phyloP scores from a whole-genome alignment of 2,797 vertebrate genomes.

The Pseudochaenichthys georgianus region DNA sequence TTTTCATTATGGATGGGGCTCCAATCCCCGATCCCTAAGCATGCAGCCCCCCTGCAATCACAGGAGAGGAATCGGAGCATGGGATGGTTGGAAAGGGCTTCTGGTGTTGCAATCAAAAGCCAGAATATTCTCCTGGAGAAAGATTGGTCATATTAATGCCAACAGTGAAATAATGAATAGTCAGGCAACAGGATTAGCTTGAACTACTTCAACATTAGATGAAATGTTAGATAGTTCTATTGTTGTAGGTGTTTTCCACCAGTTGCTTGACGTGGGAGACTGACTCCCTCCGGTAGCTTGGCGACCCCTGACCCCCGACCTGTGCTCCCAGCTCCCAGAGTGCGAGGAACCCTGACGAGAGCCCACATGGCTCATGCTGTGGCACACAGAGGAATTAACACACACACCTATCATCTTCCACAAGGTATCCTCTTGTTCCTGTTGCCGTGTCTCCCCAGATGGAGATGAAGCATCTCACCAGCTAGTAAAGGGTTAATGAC shows the following conservation, averaged over 20 bases:
- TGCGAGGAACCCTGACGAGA: slow-evolving; percentile 43
- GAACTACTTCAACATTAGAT: slow-evolving; percentile 1
- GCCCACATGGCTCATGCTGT: slow-evolving; percentile 24
- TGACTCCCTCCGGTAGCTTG: slow-evolving; percentile 43
- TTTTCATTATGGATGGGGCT: slow-evolving; percentile 74
- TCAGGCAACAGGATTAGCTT: background rate
- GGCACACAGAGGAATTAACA: slow-evolving; percentile 15
- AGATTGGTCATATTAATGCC: background rate
- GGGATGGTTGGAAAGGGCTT: slow-evolving; percentile 6
- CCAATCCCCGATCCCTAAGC: slow-evolving; percentile 33
- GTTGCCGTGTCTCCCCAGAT: slow-evolving; percentile 2
- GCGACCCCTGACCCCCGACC: slow-evolving; percentile 64
- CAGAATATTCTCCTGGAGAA: background rate
- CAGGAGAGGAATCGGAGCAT: slow-evolving; percentile 44
- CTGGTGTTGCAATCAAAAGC: slow-evolving; percentile 5
- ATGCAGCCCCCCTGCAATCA: slow-evolving; percentile 16
- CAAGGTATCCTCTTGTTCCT: slow-evolving; percentile 15
- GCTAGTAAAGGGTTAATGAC: slow-evolving; percentile 62
- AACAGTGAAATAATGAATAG: background rate
- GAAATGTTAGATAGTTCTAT: slow-evolving; percentile 33
- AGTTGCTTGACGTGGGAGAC: slow-evolving; percentile 61
- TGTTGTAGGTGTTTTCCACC: slow-evolving; percentile 39
- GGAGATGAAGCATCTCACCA: slow-evolving; percentile 18
- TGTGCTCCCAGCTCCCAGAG: slow-evolving; percentile 43
- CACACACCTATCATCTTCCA: background rate